A percentile compares a stretch with the other conserved stretches of the same genome.
Evolutionary conservation across 2,113 vertebrate genomes (phyloP).

Genomic region (Rhadina sibilatrix): DNA sequence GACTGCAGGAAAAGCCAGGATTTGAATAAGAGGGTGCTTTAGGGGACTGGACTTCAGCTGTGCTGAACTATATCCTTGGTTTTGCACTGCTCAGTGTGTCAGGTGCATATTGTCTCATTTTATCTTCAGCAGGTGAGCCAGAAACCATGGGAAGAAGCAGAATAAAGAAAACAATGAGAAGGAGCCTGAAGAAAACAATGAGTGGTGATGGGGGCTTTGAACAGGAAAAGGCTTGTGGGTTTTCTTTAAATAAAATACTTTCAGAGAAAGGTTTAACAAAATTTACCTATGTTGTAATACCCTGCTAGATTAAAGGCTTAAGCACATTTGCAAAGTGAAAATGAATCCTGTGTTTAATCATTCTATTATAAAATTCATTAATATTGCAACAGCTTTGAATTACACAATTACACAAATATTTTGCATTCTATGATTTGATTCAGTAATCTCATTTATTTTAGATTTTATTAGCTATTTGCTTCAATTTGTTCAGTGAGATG

Average conservation of each 20-base stretch:
- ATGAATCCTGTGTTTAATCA: conserved; percentile 47
- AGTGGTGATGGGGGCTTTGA: neutral
- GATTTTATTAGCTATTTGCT: conserved; percentile 55
- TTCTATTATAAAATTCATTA: conserved; percentile 52
- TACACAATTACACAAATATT: conserved; percentile 67
- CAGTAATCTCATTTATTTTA: conserved; percentile 44
- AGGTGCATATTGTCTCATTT: neutral
- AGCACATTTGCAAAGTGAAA: conserved; percentile 37
- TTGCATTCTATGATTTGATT: conserved; percentile 27
- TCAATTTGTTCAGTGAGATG: conserved; percentile 23
- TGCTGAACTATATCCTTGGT: neutral
- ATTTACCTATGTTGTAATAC: neutral
- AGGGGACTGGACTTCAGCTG: neutral
- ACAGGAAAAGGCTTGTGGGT: neutral
- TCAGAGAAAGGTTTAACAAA: conserved; percentile 21
- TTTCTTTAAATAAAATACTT: conserved; percentile 29
- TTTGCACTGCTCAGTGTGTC: neutral
- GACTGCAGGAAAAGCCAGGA: neutral
- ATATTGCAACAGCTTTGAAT: conserved; percentile 49
- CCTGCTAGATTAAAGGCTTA: conserved; percentile 48
- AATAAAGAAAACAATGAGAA: neutral
- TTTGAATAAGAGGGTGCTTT: conserved; percentile 1
- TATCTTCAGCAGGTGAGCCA: neutral
- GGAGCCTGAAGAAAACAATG: neutral
- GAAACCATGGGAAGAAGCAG: neutral